Percentiles rank a stretch among this genome's conserved stretches.
phyloP scores from a whole-genome alignment of 2,797 vertebrate genomes.

The Bryconaethiops microstoma region DNA sequence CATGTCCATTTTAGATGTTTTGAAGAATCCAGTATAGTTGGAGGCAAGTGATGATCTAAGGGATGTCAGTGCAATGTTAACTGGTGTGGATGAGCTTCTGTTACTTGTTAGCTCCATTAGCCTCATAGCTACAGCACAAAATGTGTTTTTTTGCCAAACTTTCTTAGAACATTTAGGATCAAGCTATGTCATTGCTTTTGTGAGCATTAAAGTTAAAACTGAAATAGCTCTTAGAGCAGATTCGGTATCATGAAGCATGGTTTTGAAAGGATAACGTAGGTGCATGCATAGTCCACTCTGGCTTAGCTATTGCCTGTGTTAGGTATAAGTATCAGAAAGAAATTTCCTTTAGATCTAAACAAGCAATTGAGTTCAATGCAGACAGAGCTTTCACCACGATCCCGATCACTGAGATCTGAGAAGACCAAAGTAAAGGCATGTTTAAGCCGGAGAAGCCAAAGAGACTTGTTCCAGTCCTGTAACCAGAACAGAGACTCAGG shows the following conservation, averaged over 20 bases:
- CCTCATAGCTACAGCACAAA: too few species aligned
- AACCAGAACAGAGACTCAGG: neutral
- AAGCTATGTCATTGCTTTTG: neutral
- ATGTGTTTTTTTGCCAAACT: neutral
- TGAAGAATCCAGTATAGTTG: too few species aligned
- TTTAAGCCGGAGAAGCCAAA: neutral
- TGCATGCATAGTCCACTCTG: slow-evolving; percentile 46
- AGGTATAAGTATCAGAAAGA: neutral
- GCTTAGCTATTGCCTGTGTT: slow-evolving; percentile 41
- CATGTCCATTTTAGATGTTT: too few species aligned
- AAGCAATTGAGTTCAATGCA: neutral
- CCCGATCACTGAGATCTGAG: neutral
- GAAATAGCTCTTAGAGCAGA: neutral
- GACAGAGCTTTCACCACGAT: neutral
- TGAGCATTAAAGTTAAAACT: too few species aligned
- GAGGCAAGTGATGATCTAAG: too few species aligned
- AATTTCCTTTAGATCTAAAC: neutral
- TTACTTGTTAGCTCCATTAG: too few species aligned
- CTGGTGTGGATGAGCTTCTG: too few species aligned
- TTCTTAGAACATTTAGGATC: neutral
- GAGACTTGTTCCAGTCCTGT: slow-evolving; percentile 2
- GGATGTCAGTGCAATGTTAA: too few species aligned
- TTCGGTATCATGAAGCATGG: neutral
- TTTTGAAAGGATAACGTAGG: neutral
- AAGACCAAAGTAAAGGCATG: neutral